Conservation (phyloP, 30 jellyfish, hydroid and myxozoan species). For the Mastigias papua region DNA sequence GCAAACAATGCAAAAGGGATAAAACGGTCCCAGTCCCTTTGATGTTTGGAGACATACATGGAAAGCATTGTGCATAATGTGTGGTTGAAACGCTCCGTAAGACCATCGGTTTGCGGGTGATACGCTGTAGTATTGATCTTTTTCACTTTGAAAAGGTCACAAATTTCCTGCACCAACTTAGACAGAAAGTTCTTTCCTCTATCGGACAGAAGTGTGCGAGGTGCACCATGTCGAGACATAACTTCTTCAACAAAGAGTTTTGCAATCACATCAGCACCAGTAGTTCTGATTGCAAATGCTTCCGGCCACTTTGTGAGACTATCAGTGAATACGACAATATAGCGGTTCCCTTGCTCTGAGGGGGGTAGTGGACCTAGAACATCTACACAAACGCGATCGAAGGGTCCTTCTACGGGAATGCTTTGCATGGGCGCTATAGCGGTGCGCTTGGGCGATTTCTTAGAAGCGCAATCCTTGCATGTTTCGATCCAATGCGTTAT, state of each 20-base stretch:
- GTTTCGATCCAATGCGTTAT: constrained; percentile 65
- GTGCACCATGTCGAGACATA: constrained; percentile 66
- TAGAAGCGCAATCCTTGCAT: constrained; percentile 70
- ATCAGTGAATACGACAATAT: constrained; percentile 68
- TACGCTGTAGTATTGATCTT: constrained; percentile 65
- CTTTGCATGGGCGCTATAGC: constrained; percentile 69
- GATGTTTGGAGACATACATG: constrained; percentile 57
- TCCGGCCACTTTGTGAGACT: constrained; percentile 79
- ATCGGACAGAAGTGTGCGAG: constrained; percentile 63
- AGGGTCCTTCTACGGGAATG: constrained; percentile 74
- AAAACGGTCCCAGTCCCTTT: constrained; percentile 78
- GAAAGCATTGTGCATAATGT: constrained; percentile 54
- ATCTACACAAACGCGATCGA: constrained; percentile 62
- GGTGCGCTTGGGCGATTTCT: constrained; percentile 62
- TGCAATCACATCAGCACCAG: constrained; percentile 60
- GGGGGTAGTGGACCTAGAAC: constrained; percentile 75
- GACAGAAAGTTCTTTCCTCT: constrained; percentile 70
- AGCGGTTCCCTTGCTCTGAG: constrained; percentile 62
- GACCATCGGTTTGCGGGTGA: constrained; percentile 77
- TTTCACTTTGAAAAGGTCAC: constrained; percentile 42
- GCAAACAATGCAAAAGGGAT: constrained; percentile 71
- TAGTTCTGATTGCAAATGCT: constrained; percentile 59
- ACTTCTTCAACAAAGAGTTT: constrained; percentile 65
- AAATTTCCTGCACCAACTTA: constrained; percentile 45
- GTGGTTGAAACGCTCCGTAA: constrained; percentile 56